Base-by-base conservation (phyloP, 92 coral and sea anemone species). In the Porites cylindrica region DNA sequence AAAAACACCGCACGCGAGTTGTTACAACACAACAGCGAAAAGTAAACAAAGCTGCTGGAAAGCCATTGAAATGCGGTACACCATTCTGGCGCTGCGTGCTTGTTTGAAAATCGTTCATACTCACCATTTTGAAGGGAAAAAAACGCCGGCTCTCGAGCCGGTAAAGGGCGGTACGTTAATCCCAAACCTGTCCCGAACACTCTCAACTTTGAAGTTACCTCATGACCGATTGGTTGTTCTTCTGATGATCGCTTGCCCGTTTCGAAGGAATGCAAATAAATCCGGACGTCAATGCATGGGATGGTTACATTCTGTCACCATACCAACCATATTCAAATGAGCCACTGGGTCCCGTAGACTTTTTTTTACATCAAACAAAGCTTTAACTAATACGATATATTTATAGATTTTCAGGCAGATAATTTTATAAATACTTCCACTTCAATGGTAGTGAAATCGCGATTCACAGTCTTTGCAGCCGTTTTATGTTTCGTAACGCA, bases 1-100 rank as follows among this genome's bases (percentile, higher is more conserved):
- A 24, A 38, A 79, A 63, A 51, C n/a, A 75, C 9, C 26, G 1
- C 24, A 32, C 64, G 51, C 16, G 43, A 70, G 58, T 62, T 83
- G 81, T 51, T 50, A 21, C 61, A 51, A 73, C 1, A 12, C 11
- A 74, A 75, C 29, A 19, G 65, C 0, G 24, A 47, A 73, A 21
- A 13, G 87, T 83, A 83, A 83, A 83, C 87, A 83, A 83, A 75
- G 51, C 87, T 7, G 64, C 32, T 5, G 87, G 87, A 0, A 72
- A 54, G 51, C 87, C 87, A 72, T 81, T 81, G 67, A 81, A 58
- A 61, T 71, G 70, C 78, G 3, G 61, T 10, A 79, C 50, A 38
- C 62, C 83, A 66, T 51, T 20, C 9, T 21, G 67, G 74, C 18
- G 1, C 62, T 65, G 47, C 51, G 19, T 66, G 72, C 38, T 23